phyloP scores from a whole-genome alignment of 2,888 invertebrate species.

The Troilus luridus region DNA sequence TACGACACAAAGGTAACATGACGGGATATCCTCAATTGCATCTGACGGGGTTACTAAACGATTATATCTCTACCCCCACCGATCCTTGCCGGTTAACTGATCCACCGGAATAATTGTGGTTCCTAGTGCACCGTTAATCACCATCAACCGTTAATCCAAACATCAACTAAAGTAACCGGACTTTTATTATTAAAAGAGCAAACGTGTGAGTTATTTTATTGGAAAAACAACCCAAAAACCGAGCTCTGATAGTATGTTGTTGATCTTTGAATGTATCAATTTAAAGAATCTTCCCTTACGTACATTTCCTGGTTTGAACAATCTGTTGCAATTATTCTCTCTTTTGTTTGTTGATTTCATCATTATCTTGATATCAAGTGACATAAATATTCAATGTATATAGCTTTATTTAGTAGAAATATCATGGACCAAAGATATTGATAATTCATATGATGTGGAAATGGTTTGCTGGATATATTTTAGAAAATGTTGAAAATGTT shows the following conservation, averaged over 20 bases:
- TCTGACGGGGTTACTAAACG: constrained; percentile 12
- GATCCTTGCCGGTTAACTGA: not conserved
- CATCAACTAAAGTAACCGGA: not conserved
- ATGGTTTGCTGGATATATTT: too few relatives aligned
- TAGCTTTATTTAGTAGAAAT: too few relatives aligned
- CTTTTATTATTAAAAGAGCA: not conserved
- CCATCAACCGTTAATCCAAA: too few relatives aligned
- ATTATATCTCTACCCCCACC: not conserved
- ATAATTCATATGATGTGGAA: too few relatives aligned
- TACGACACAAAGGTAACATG: not conserved
- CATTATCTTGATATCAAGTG: too few relatives aligned
- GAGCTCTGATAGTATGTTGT: not conserved
- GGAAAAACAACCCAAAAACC: not conserved
- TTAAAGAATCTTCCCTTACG: not conserved
- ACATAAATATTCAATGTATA: too few relatives aligned
- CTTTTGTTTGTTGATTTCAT: not conserved
- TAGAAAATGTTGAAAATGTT: too few relatives aligned
- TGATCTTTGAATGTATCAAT: not conserved
- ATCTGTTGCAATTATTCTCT: not conserved
- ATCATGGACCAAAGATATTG: too few relatives aligned
- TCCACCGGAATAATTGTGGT: not conserved
- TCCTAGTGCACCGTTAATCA: not conserved
- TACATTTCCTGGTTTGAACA: not conserved
- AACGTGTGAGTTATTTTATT: not conserved
- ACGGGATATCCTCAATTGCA: constrained; percentile 31